phyloP scores from a whole-genome alignment of 2,797 vertebrate species.

The Anguilla obscura region DNA sequence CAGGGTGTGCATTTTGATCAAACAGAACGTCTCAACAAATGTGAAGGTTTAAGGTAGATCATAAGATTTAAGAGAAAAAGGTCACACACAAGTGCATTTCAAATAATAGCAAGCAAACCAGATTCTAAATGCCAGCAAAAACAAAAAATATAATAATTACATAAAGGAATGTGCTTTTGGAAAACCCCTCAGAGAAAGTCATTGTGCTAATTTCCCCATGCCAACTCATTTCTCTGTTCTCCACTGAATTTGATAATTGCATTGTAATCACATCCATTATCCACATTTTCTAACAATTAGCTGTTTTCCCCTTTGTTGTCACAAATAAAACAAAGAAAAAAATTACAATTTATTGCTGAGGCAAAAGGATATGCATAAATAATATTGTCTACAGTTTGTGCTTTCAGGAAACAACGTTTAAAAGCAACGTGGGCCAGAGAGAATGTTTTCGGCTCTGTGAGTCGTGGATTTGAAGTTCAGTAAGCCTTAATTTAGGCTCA shows the following conservation, averaged over 20 bases:
- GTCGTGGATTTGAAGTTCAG: not conserved
- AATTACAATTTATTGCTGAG: not conserved
- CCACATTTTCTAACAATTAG: constrained; percentile 12
- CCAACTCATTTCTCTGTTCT: not conserved
- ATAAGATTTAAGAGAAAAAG: not conserved
- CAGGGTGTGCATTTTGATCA: not conserved
- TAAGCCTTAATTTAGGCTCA: not conserved
- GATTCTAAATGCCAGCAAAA: not conserved
- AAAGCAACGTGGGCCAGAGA: not conserved
- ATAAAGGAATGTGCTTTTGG: not conserved
- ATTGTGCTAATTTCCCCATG: not conserved
- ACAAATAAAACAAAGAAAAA: not conserved
- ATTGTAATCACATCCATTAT: constrained; percentile 4
- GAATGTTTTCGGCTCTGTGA: not conserved
- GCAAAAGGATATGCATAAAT: not conserved
- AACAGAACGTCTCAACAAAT: not conserved
- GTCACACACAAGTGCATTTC: not conserved
- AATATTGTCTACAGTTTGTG: not conserved
- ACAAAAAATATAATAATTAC: not conserved
- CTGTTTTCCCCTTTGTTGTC: not conserved
- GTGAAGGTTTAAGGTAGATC: not conserved
- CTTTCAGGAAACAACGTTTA: not conserved
- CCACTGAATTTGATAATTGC: not conserved
- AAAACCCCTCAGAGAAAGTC: not conserved
- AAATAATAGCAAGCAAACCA: not conserved